Conservation (phyloP, 2,888 invertebrate genomes). For the Hyles lineata region DNA sequence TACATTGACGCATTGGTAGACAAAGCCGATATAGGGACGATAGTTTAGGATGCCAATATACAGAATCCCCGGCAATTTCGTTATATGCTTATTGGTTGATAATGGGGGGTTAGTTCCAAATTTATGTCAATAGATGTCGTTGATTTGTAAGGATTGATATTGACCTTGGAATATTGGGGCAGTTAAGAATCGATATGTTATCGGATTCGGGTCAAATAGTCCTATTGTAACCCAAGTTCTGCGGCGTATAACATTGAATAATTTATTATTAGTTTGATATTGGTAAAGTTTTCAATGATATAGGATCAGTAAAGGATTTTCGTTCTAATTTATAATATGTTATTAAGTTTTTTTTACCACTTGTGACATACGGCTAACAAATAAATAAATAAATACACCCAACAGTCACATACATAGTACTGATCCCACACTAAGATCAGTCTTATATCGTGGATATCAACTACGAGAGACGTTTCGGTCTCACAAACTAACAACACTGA, state of each 20-base stretch:
- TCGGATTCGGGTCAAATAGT: neutral
- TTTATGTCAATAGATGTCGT: slow-evolving; percentile 29
- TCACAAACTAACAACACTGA: no score
- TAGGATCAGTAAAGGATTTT: no score
- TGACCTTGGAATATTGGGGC: slow-evolving; percentile 14
- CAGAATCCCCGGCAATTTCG: slow-evolving; percentile 61
- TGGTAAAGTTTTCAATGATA: no score
- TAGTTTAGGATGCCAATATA: slow-evolving; percentile 68
- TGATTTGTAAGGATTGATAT: slow-evolving; percentile 15
- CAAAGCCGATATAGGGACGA: slow-evolving; percentile 55
- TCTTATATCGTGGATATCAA: no score
- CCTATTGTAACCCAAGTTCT: slow-evolving; percentile 4
- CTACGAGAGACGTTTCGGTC: no score
- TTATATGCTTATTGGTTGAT: slow-evolving; percentile 64
- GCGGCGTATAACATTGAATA: neutral
- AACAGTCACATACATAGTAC: no score
- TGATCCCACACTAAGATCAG: no score
- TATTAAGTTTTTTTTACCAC: no score
- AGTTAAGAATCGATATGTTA: slow-evolving; percentile 17
- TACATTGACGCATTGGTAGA: slow-evolving; percentile 26
- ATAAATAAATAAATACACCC: no score
- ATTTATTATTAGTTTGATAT: neutral
- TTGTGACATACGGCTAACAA: no score
- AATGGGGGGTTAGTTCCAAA: slow-evolving; percentile 43
- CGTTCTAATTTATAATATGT: no score